Conservation (phyloP, 2,113 vertebrate species). For the Hyperoodon ampullatus region DNA sequence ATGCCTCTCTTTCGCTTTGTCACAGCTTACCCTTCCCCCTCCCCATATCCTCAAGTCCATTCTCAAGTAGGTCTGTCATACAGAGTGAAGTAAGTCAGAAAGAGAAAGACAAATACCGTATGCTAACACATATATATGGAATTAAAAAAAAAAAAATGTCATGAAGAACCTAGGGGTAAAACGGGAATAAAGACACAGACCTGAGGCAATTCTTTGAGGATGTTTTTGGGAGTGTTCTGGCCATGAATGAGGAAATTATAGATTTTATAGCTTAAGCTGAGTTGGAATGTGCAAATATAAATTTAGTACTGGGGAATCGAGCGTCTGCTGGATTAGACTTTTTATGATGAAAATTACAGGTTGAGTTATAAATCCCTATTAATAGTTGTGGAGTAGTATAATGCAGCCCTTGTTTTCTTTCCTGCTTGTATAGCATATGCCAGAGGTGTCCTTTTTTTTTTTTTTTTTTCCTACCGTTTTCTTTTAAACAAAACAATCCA, state of each 20-base stretch:
- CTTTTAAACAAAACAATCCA: not conserved
- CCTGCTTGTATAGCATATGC: not conserved
- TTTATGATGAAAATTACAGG: not conserved
- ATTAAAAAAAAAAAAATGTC: too few species aligned
- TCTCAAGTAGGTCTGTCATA: too few species aligned
- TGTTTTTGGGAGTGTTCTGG: not conserved
- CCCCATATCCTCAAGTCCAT: too few species aligned
- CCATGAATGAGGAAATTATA: not conserved
- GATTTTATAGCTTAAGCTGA: not conserved
- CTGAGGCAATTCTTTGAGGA: not conserved
- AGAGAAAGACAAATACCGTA: too few species aligned
- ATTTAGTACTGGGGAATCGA: not conserved
- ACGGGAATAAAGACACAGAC: too few species aligned
- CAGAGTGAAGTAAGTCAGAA: too few species aligned
- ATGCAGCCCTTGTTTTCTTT: not conserved
- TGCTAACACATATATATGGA: too few species aligned
- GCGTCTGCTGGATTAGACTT: not conserved
- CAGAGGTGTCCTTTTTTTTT: not conserved
- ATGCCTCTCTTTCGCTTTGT: too few species aligned
- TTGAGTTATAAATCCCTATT: not conserved
- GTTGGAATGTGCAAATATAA: not conserved
- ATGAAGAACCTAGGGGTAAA: too few species aligned
- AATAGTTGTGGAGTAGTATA: not conserved
- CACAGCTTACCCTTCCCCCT: too few species aligned
- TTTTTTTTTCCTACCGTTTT: not conserved